Percentiles rank a stretch among this genome's conserved stretches.
Conservation (phyloP, 2,113 vertebrate species). For the Noturus placidus region DNA sequence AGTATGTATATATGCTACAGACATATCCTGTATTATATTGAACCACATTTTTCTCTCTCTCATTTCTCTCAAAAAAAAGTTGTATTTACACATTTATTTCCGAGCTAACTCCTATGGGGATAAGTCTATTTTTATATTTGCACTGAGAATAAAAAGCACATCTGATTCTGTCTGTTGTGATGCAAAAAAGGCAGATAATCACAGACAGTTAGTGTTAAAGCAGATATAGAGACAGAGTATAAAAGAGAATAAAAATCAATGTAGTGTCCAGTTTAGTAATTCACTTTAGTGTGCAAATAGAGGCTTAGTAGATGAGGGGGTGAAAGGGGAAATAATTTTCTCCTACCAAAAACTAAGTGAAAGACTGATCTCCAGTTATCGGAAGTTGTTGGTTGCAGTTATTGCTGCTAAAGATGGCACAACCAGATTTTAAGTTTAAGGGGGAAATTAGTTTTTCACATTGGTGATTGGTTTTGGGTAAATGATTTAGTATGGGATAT, state of each 20-base stretch:
- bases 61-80: constrained; percentile 20
- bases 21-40: constrained; percentile 39
- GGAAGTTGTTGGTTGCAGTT: too few species aligned
- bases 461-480: too few species aligned
- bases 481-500: too few species aligned
- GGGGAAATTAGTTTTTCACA: too few species aligned
- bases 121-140: constrained; percentile 9
- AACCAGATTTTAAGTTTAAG: too few species aligned
- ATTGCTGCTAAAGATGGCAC: too few species aligned
- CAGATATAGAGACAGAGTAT: neutral
- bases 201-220: constrained; percentile 10
- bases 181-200: constrained; percentile 21
- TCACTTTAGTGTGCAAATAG: neutral
- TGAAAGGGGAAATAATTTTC: neutral
- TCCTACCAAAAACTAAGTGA: neutral
- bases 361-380: too few species aligned
- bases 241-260: neutral
- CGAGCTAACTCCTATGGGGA: constrained; percentile 13
- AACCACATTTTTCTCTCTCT: constrained; percentile 8
- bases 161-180: constrained; percentile 2
- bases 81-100: constrained; percentile 33
- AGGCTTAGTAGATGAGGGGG: neutral
- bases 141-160: neutral
- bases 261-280: neutral
- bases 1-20: constrained; percentile 11